Base-by-base conservation (phyloP, 2,113 vertebrate species). In the Rostratula benghalensis region DNA sequence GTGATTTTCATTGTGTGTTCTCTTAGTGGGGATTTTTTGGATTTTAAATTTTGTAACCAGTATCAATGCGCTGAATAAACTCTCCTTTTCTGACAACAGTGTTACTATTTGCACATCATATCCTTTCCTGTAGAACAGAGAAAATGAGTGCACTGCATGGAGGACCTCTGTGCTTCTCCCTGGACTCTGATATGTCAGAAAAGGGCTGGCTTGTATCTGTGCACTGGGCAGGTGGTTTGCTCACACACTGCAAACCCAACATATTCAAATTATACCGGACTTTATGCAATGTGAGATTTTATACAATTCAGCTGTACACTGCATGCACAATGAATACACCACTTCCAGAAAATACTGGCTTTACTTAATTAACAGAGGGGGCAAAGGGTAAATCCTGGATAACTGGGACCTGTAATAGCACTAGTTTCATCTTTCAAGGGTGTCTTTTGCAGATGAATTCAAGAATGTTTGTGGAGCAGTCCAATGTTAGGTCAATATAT, bases 231-330 rank as follows among this genome's bases (percentile, higher is more conserved):
- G 63, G 54, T 39, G 21, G 1, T 74, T 71, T 65, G 33, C 45
- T 83, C 45, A 19, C 67, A 39, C 12, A 1, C 60, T 64, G 37
- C 48, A 79, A 46, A 64, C 23, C 11, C 53, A 59, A 1, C 18
- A 63, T 0, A 0, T 10, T 9, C 22, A 61, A 18, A 14, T 48
- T 45, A 45, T 10, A 22, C 19, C 39, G 37, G 59, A 15, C 10
- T 79, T 23, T 7, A 13, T 31, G 27, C 57, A 57, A 21, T 8
- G 22, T 2, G 8, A 21, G 23, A 1, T 61, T 37, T 76, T 16
- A 0, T 56, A 41, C 25, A 53, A 6, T 17, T 84, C 61, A 76
- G 43, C 74, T 37, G 15, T 17, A 16, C 24, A 22, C 24, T 24
- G n/a, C 39, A 10, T 33, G 17, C 70, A 51, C 71, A 46, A 13